phyloP scores from a whole-genome alignment of 2,888 invertebrate genomes.

The Seladonia tumulorum region DNA sequence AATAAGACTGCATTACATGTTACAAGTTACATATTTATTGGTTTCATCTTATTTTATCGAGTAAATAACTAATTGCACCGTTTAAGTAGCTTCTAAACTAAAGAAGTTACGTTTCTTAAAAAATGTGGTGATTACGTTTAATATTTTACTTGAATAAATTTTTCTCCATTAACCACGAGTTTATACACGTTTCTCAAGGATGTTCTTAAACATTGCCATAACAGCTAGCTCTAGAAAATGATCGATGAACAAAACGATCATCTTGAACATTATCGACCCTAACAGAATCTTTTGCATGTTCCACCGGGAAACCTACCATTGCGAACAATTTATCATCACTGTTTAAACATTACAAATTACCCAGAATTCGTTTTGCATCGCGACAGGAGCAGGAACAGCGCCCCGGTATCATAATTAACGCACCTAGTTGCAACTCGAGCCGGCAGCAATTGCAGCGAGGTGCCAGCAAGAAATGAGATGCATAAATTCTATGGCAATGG shows the following conservation, averaged over 20 bases:
- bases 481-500: constrained; percentile 40
- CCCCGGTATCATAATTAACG: not conserved
- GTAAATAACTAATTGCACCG: too few relatives aligned
- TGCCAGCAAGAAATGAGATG: constrained; percentile 1
- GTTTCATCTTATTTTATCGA: too few relatives aligned
- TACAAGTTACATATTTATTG: too few relatives aligned
- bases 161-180: not conserved
- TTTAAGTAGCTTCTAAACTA: too few relatives aligned
- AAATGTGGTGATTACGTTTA: not conserved
- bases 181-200: too few relatives aligned
- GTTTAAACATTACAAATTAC: not conserved
- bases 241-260: not conserved
- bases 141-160: not conserved
- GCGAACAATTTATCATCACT: not conserved
- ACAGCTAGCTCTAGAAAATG: not conserved
- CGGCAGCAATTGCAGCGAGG: constrained; percentile 18
- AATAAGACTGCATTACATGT: too few relatives aligned
- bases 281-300: not conserved
- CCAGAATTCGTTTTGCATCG: not conserved
- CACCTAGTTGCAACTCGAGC: not conserved
- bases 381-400: not conserved
- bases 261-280: not conserved
- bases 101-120: not conserved
- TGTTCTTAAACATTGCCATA: too few relatives aligned
- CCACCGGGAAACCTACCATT: not conserved